Evolutionary conservation across 2,797 vertebrate species (phyloP).

Genomic region (Phaenicophaeus curvirostris): DNA sequence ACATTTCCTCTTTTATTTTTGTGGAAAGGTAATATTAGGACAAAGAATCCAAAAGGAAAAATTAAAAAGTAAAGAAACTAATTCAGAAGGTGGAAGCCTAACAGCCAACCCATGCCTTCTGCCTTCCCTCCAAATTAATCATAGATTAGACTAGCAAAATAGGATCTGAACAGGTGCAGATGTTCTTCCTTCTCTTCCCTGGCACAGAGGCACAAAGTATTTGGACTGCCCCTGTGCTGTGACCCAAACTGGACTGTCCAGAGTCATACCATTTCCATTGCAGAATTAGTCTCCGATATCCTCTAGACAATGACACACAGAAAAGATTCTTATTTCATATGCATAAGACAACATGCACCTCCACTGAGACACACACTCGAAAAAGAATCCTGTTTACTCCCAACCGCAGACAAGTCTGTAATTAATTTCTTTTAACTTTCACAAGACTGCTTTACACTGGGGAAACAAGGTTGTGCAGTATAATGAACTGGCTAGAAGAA

Average conservation of each 20-base stretch:
- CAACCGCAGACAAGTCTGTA: background rate
- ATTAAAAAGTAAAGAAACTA: background rate
- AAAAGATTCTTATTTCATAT: conserved; percentile 5
- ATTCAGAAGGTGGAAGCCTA: background rate
- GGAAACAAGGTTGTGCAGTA: background rate
- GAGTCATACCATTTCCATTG: too few species aligned
- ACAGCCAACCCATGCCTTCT: background rate
- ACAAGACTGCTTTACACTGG: background rate
- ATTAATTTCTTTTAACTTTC: conserved; percentile 19
- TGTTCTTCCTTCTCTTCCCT: background rate
- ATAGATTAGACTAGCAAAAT: background rate
- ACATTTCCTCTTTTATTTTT: background rate
- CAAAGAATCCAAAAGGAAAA: background rate
- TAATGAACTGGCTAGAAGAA: background rate
- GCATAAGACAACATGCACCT: background rate
- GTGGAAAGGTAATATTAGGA: background rate
- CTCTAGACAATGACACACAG: background rate
- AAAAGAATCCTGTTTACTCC: conserved; percentile 42
- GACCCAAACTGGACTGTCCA: too few species aligned
- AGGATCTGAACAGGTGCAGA: background rate
- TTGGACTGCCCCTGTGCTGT: background rate
- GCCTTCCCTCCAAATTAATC: background rate
- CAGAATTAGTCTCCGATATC: too few species aligned
- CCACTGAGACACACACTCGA: background rate
- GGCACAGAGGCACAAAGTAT: background rate